Base-by-base conservation (phyloP, 92 coral and sea anemone species). In the Palythoa grandiflora region DNA sequence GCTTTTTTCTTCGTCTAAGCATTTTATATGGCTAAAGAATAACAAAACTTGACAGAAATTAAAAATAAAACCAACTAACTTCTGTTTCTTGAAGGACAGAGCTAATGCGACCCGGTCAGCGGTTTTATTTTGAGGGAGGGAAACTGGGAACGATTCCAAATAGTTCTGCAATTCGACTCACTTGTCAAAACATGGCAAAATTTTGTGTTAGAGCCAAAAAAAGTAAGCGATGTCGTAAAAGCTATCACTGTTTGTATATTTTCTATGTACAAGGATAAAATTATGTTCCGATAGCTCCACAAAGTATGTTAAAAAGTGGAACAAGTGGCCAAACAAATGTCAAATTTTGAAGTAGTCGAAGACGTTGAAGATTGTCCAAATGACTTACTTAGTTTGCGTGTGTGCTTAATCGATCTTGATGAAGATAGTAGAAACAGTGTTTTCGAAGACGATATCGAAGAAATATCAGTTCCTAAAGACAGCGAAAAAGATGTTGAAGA, bases 1-100 rank as follows among this genome's bases (percentile, higher is more conserved):
- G 91, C 76, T 95, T 93, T 36, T 39, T 84, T 77, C 89, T 95
- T 59, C 94, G 90, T 89, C 96, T 90, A 59, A 93, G 78, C 99
- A 96, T 96, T 54, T 48, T 83, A 68, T 38, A 73, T 10, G 5
- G 39, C 73, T 11, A 15, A 51, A 66, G 55, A 40, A 14, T 13
- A 53, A 77, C 66, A 20, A 74, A 84, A 19, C 9, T 20, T 2
- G 4, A 37, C 17, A 6, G 13, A 16, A 10, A 17, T 28, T 28
- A 28, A 28, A 28, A 28, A 28, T 28, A 6, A 39, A 65, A 13
- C 28, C 11, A n/a, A 6, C 11, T 17, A n/a, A 6, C 11, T 17
- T 12, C 13, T 54, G 2, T 54, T 54, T 54, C 9, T 54, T 54
- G 2, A 55, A 55, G 55, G 11, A 51, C 55, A 51, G 8, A 11